These are phyloP conservation scores for Lagorchestes hirsutus DNA, from an alignment of 2,797 vertebrate species.

Conservation along the genomic window DNA sequence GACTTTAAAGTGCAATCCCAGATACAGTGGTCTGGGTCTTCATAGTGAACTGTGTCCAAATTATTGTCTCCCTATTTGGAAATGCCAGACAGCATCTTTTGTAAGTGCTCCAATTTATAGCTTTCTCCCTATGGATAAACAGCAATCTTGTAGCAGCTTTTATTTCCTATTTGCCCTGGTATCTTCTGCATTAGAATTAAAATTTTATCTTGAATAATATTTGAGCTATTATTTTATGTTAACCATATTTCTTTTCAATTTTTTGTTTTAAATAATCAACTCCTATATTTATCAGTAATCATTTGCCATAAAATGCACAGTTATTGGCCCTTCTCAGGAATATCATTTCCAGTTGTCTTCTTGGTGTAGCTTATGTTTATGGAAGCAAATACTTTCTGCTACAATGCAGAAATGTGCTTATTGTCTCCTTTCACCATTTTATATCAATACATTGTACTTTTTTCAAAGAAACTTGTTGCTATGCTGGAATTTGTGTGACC, in stretches of 20 bases:
- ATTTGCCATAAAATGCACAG: slow-evolving; percentile 4
- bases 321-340: slow-evolving; percentile 86
- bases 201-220: slow-evolving; percentile 85
- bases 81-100: slow-evolving; percentile 39
- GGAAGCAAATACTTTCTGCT: slow-evolving; percentile 79
- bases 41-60: background rate
- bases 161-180: slow-evolving; percentile 69
- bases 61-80: slow-evolving; percentile 3
- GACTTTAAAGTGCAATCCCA: background rate
- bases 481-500: slow-evolving; percentile 45
- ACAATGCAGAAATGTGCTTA: slow-evolving; percentile 78
- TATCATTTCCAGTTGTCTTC: slow-evolving; percentile 83
- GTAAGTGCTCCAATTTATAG: slow-evolving; percentile 64
- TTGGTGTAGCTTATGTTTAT: slow-evolving; percentile 81
- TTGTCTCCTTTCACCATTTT: slow-evolving; percentile 72
- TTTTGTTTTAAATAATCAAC: slow-evolving; percentile 79
- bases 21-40: background rate
- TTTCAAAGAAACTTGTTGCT: slow-evolving; percentile 56
- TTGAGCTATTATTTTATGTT: slow-evolving; percentile 82
- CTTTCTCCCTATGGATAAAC: slow-evolving; percentile 64
- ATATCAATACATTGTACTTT: slow-evolving; percentile 18
- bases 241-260: slow-evolving; percentile 75
- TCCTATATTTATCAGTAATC: slow-evolving; percentile 68
- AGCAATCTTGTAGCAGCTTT: slow-evolving; percentile 73
- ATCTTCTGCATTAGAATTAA: slow-evolving; percentile 78